These are phyloP conservation scores for Parnassius glacialis DNA, from an alignment of 2,888 invertebrate species.

Conservation along the genomic window DNA sequence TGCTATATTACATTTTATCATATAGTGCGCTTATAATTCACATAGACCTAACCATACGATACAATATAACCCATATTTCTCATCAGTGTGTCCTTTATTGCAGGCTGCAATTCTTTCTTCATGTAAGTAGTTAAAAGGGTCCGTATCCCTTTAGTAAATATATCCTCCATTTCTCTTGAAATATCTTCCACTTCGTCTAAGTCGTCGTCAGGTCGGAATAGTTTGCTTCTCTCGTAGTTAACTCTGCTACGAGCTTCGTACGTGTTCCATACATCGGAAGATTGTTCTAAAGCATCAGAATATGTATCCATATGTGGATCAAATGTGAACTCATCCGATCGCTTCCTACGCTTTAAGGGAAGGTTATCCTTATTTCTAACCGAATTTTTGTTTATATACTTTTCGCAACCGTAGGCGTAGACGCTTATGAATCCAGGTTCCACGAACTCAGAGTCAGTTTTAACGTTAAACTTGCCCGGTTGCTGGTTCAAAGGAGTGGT, in stretches of 20 bases:
- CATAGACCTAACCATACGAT: conserved; percentile 84
- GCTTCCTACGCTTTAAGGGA: conserved; percentile 53
- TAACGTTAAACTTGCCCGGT: conserved; percentile 85
- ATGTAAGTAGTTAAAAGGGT: conserved; percentile 90
- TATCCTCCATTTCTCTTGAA: conserved; percentile 90
- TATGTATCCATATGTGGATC: conserved; percentile 51
- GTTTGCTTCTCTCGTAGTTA: conserved; percentile 72
- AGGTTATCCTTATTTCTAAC: conserved; percentile 63
- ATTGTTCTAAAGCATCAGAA: conserved; percentile 47
- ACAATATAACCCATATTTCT: conserved; percentile 93
- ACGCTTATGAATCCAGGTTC: conserved; percentile 93
- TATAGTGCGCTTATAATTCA: conserved; percentile 1
- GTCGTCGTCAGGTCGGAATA: conserved; percentile 75
- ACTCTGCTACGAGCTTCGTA: conserved; percentile 62
- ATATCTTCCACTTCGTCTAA: conserved; percentile 84
- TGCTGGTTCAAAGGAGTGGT: conserved; percentile 86
- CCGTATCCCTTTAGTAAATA: conserved; percentile 91
- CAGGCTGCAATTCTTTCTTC: conserved; percentile 91
- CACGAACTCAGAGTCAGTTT: conserved; percentile 90
- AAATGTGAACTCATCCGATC: conserved; percentile 71
- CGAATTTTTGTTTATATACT: conserved; percentile 71
- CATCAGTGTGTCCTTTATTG: conserved; percentile 92
- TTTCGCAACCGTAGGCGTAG: conserved; percentile 91
- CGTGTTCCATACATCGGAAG: conserved; percentile 59
- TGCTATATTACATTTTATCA: conserved; percentile 16